phyloP scores from a whole-genome alignment of 1,140 invertebrate species.

The Diorhabda elongata region DNA sequence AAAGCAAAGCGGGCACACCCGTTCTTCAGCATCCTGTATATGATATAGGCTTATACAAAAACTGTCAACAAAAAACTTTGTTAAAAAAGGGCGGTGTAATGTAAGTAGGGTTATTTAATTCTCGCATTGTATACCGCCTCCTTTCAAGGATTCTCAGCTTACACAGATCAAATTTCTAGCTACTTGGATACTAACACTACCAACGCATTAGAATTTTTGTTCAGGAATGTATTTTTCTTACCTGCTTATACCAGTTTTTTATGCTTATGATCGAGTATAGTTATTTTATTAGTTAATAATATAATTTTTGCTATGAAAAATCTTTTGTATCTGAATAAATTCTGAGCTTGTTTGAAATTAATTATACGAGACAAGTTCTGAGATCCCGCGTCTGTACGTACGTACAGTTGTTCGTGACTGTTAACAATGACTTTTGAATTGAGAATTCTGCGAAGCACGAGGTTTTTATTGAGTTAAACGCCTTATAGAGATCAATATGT shows the following conservation, averaged over 20 bases:
- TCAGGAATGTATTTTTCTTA: conserved; percentile 16
- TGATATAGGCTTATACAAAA: neutral
- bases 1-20: neutral
- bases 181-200: conserved; percentile 26
- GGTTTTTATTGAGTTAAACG: too few relatives aligned
- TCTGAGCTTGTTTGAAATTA: too few relatives aligned
- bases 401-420: too few relatives aligned
- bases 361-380: too few relatives aligned
- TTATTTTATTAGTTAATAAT: too few relatives aligned
- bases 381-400: too few relatives aligned
- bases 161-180: conserved; percentile 27
- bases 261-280: too few relatives aligned
- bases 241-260: conserved; percentile 6
- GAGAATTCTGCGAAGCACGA: too few relatives aligned
- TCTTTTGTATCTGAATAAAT: too few relatives aligned
- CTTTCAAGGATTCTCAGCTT: conserved; percentile 27
- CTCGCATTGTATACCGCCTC: conserved; percentile 23
- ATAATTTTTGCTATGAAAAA: too few relatives aligned
- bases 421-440: too few relatives aligned
- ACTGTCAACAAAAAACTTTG: neutral
- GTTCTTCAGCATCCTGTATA: neutral
- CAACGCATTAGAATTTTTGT: conserved; percentile 17
- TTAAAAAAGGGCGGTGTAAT: conserved; percentile 20
- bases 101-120: conserved; percentile 15
- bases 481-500: too few relatives aligned